These are phyloP conservation scores for Rhabdomys dilectus DNA, from an alignment of 2,113 vertebrate genomes.

Conservation along the genomic window DNA sequence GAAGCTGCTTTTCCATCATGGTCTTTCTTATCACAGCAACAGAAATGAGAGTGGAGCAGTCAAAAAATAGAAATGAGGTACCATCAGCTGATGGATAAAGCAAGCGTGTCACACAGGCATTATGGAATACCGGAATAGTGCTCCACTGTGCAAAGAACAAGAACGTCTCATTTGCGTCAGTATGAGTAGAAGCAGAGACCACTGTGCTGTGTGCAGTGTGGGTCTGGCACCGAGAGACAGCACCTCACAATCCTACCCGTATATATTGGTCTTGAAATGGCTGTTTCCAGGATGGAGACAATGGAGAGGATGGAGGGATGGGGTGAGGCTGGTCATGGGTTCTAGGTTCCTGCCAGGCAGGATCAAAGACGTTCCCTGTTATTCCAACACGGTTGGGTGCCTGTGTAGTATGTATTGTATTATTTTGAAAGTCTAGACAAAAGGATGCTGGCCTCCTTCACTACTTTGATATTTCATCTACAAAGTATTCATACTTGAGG, in stretches of 20 bases:
- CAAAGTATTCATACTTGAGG: background rate
- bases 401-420: background rate
- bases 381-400: background rate
- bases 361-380: too few species aligned
- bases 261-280: background rate
- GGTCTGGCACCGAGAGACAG: background rate
- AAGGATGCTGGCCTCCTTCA: background rate
- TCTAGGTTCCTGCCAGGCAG: too few species aligned
- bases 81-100: background rate
- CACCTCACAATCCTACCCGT: background rate
- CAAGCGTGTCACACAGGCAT: background rate
- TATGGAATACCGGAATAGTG: background rate
- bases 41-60: background rate
- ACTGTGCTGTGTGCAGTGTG: rapidly evolving
- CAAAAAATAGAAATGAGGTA: background rate
- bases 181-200: too few species aligned
- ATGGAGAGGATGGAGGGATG: background rate
- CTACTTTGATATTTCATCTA: background rate
- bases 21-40: background rate
- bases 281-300: too few species aligned
- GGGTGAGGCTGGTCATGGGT: too few species aligned
- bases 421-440: background rate
- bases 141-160: background rate
- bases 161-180: background rate
- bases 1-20: background rate